Evolutionary conservation across 2,888 invertebrate species (phyloP).

Genomic region (Patella ulyssiponensis): DNA sequence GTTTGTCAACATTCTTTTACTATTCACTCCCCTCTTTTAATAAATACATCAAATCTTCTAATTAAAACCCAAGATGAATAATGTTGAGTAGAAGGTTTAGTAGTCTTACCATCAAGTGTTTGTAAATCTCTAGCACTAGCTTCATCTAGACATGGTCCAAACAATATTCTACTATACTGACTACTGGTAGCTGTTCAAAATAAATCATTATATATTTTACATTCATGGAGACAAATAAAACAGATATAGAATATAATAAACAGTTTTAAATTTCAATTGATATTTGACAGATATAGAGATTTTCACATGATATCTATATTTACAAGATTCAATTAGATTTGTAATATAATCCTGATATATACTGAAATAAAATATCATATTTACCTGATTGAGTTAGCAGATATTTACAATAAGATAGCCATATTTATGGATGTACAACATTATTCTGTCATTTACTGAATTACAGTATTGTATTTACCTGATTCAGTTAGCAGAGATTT

Average conservation of each 20-base stretch:
- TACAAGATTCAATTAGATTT: not conserved
- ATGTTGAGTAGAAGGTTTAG: too few relatives aligned
- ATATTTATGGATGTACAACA: constrained; percentile 54
- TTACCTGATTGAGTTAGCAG: constrained; percentile 29
- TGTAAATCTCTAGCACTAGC: constrained; percentile 51
- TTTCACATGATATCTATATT: not conserved
- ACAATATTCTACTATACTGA: constrained; percentile 58
- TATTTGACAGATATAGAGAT: not conserved
- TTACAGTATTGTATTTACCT: constrained; percentile 39
- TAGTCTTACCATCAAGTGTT: constrained; percentile 49
- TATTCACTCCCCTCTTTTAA: constrained; percentile 14
- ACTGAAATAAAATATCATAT: too few relatives aligned
- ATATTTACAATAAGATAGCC: constrained; percentile 61
- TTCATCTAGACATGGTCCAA: constrained; percentile 67
- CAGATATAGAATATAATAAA: too few relatives aligned
- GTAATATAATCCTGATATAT: too few relatives aligned
- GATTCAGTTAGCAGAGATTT: constrained; percentile 61
- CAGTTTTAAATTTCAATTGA: too few relatives aligned
- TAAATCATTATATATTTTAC: too few relatives aligned
- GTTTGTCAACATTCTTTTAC: too few relatives aligned
- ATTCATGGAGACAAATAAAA: too few relatives aligned
- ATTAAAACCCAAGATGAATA: constrained; percentile 3
- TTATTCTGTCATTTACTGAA: constrained; percentile 31
- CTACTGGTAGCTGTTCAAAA: constrained; percentile 30
- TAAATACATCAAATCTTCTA: not conserved